These are phyloP conservation scores for Lepidonotus clava DNA, from an alignment of 2,888 invertebrate genomes.

Conservation along the genomic window DNA sequence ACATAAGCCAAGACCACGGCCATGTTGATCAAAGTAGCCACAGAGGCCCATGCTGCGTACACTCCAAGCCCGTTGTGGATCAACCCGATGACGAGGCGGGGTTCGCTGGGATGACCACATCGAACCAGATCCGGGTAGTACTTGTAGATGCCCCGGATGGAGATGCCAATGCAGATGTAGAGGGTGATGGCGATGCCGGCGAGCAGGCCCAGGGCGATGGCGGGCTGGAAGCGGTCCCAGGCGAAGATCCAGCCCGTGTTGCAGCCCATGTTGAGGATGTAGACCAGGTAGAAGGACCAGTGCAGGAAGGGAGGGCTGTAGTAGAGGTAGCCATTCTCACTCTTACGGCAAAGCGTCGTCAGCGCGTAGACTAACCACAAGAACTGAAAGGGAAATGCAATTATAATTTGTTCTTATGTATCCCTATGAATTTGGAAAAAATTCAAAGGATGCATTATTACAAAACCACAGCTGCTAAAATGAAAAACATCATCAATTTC, in stretches of 20 bases:
- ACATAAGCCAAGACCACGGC: slow-evolving; percentile 68
- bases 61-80: slow-evolving; percentile 74
- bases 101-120: slow-evolving; percentile 61
- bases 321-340: slow-evolving; percentile 68
- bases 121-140: background rate
- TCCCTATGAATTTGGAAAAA: no score
- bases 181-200: slow-evolving; percentile 67
- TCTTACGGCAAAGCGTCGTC: slow-evolving; percentile 67
- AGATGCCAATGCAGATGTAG: slow-evolving; percentile 67
- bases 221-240: slow-evolving; percentile 65
- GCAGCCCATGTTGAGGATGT: slow-evolving; percentile 65
- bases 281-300: slow-evolving; percentile 64
- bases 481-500: no score
- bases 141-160: slow-evolving; percentile 24
- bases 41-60: slow-evolving; percentile 73
- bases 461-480: no score
- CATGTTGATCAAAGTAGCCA: slow-evolving; percentile 73
- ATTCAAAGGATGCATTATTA: no score
- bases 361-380: slow-evolving; percentile 69
- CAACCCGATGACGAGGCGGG: slow-evolving; percentile 71
- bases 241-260: slow-evolving; percentile 71
- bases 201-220: slow-evolving; percentile 58
- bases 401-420: no score
- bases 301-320: slow-evolving; percentile 67
- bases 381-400: slow-evolving; percentile 59